A percentile compares a stretch with the other conserved stretches of the same genome.
phyloP scores from a whole-genome alignment of 2,888 invertebrate species.

The Tipula vernalis region DNA sequence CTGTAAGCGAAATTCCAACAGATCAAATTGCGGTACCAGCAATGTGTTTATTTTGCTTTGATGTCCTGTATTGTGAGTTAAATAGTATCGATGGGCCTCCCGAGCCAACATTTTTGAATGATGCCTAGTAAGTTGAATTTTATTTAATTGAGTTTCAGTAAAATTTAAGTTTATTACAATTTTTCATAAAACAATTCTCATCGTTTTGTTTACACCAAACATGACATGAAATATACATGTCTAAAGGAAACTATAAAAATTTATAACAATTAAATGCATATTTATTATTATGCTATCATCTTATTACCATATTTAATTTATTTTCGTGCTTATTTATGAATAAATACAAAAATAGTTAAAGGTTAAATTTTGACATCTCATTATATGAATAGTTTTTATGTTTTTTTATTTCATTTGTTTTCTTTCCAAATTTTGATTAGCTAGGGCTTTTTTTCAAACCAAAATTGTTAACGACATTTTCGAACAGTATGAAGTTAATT shows the following conservation, averaged over 20 bases:
- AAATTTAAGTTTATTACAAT: background rate
- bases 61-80: conserved; percentile 90
- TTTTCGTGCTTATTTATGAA: background rate
- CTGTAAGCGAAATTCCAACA: conserved; percentile 19
- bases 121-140: conserved; percentile 71
- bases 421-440: background rate
- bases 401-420: conserved; percentile 13
- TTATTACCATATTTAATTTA: background rate
- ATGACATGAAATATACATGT: background rate
- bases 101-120: conserved; percentile 85
- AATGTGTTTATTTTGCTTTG: conserved; percentile 99
- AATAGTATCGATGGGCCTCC: conserved; percentile 87
- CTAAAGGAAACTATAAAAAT: background rate
- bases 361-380: conserved; percentile 14
- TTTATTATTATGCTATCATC: background rate
- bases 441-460: background rate
- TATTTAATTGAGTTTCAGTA: background rate
- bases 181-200: background rate
- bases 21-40: conserved; percentile 69
- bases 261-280: background rate
- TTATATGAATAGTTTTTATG: background rate
- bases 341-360: conserved; percentile 6
- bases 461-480: background rate
- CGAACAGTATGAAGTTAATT: background rate
- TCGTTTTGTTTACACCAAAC: background rate